A percentile compares a stretch with the other conserved stretches of the same genome.
These are phyloP conservation scores for Tryphoninae sp. DNA, from an alignment of 2,888 invertebrate species.

Conservation along the genomic window DNA sequence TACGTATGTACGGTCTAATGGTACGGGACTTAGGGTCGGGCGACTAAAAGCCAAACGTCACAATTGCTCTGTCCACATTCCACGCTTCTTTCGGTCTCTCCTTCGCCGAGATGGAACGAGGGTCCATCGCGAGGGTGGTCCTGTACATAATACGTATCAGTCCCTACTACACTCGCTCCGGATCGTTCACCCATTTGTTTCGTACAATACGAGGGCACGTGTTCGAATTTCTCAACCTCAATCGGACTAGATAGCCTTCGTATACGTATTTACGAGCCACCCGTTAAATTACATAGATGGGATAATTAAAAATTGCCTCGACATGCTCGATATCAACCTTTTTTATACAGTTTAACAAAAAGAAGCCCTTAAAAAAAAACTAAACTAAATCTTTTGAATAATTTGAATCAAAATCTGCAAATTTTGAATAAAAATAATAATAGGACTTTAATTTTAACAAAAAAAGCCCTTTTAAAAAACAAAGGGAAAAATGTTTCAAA, in stretches of 20 bases:
- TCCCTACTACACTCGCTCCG: slow-evolving; percentile 28
- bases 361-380: no score
- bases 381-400: no score
- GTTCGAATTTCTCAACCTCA: slow-evolving; percentile 31
- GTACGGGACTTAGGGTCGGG: slow-evolving; percentile 63
- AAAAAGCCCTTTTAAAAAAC: no score
- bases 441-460: no score
- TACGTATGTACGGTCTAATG: slow-evolving; percentile 58
- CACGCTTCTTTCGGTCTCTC: slow-evolving; percentile 27
- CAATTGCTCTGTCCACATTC: slow-evolving; percentile 65
- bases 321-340: no score
- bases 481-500: no score
- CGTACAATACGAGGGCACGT: slow-evolving; percentile 38
- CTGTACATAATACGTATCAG: slow-evolving; percentile 29
- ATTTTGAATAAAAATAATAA: no score
- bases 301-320: no score
- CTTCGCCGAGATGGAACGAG: slow-evolving; percentile 39
- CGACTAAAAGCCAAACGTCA: slow-evolving; percentile 69
- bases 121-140: slow-evolving; percentile 50
- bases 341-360: no score
- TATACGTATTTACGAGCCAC: background rate
- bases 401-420: no score
- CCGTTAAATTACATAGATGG: no score
- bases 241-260: background rate
- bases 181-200: slow-evolving; percentile 53